These are phyloP conservation scores for Emydoidea blandingii DNA, from an alignment of 2,797 vertebrate genomes.

Conservation along the genomic window DNA sequence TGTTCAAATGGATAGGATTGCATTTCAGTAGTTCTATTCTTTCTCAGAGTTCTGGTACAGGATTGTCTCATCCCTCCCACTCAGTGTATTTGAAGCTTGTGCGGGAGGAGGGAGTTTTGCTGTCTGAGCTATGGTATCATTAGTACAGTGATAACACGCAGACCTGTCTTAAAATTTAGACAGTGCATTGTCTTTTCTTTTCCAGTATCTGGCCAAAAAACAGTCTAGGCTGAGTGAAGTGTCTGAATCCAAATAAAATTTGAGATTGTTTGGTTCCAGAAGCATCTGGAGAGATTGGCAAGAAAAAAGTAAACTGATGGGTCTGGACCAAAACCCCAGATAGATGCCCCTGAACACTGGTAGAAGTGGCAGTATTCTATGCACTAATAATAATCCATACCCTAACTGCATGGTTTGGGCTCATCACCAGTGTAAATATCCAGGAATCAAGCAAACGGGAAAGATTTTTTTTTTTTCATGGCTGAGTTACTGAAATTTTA, in stretches of 20 bases:
- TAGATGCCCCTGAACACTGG: background rate
- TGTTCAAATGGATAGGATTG: background rate
- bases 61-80: background rate
- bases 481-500: background rate
- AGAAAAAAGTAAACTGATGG: background rate
- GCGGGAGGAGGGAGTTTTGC: background rate
- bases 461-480: background rate
- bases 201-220: background rate
- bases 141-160: background rate
- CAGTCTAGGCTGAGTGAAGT: background rate
- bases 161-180: constrained; percentile 2
- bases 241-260: background rate
- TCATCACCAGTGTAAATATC: background rate
- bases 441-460: background rate
- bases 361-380: background rate
- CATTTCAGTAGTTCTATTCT: background rate
- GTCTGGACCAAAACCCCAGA: background rate
- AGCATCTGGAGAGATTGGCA: background rate
- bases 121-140: background rate
- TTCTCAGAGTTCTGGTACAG: background rate
- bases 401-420: background rate
- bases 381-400: background rate
- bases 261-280: background rate
- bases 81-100: background rate
- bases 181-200: background rate